Percentiles rank a stretch among this genome's conserved stretches.
Evolutionary conservation across 53 echinoderm and acorn worm species (phyloP).

Genomic region (Holothuria leucospilota): DNA sequence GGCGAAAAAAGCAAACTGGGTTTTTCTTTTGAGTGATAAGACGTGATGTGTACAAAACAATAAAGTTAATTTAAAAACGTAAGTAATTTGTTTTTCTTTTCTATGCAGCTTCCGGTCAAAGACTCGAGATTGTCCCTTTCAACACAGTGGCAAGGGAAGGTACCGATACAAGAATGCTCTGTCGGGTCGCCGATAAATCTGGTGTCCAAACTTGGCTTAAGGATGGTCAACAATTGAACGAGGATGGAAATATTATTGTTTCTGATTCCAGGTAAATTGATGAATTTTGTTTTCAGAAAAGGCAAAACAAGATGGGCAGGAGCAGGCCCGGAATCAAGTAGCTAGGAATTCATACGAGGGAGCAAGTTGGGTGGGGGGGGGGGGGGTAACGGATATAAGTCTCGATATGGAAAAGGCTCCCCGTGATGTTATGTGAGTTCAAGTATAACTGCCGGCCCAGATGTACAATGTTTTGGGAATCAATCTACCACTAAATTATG

Average conservation of each 20-base stretch:
- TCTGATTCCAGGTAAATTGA: slow-evolving; percentile 62
- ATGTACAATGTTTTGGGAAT: too few relatives aligned
- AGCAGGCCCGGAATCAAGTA: too few relatives aligned
- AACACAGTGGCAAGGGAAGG: slow-evolving; percentile 63
- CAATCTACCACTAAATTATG: too few relatives aligned
- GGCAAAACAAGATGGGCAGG: too few relatives aligned
- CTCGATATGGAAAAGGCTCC: too few relatives aligned
- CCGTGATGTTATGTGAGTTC: too few relatives aligned
- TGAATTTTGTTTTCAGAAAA: too few relatives aligned
- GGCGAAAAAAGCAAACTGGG: not conserved
- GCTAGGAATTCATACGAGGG: too few relatives aligned
- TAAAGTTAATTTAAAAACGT: not conserved
- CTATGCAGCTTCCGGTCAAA: slow-evolving; percentile 72
- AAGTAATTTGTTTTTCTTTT: not conserved
- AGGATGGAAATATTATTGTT: slow-evolving; percentile 55
- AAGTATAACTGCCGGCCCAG: too few relatives aligned
- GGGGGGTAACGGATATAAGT: too few relatives aligned
- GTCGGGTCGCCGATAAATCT: slow-evolving; percentile 67
- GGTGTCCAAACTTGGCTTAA: slow-evolving; percentile 77
- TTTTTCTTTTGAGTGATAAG: not conserved
- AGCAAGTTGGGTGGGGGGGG: too few relatives aligned
- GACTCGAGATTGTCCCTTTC: slow-evolving; percentile 69
- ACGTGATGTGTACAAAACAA: not conserved
- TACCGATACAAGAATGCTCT: slow-evolving; percentile 54
- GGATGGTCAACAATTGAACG: slow-evolving; percentile 75